These are phyloP conservation scores for Cosmorhoe ocellata DNA, from an alignment of 2,888 invertebrate genomes.

Conservation along the genomic window DNA sequence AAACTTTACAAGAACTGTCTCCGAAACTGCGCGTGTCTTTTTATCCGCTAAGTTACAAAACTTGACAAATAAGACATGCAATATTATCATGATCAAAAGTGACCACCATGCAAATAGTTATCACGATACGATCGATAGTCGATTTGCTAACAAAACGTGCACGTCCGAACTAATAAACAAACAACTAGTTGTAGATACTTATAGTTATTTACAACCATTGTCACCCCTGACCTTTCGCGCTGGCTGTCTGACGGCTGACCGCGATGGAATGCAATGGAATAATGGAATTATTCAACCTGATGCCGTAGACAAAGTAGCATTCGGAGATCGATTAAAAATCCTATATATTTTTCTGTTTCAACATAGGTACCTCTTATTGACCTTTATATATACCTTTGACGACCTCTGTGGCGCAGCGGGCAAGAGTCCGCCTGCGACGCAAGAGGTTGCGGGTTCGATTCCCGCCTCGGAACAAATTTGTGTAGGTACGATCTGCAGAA, in stretches of 20 bases:
- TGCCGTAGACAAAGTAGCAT: background rate
- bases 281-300: slow-evolving; percentile 2
- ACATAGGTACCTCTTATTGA: too few relatives aligned
- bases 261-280: slow-evolving; percentile 39
- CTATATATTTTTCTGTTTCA: too few relatives aligned
- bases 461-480: too few relatives aligned
- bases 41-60: background rate
- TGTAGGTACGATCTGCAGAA: too few relatives aligned
- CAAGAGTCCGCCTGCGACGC: too few relatives aligned
- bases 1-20: too few relatives aligned
- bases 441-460: too few relatives aligned
- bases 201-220: slow-evolving; percentile 27
- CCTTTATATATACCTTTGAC: too few relatives aligned
- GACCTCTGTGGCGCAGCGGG: too few relatives aligned
- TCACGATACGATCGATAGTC: slow-evolving; percentile 23
- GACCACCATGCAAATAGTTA: slow-evolving; percentile 17
- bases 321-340: too few relatives aligned
- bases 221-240: slow-evolving; percentile 49
- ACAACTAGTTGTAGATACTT: background rate
- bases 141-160: slow-evolving; percentile 25
- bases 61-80: slow-evolving; percentile 24
- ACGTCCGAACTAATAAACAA: slow-evolving; percentile 17
- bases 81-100: slow-evolving; percentile 25
- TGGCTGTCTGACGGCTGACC: slow-evolving; percentile 34
- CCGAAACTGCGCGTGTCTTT: too few relatives aligned